Evolutionary conservation across 2,888 invertebrate species (phyloP), one percentile per base, ranked within the genome.

Genomic region (Prenolepis imparis): DNA sequence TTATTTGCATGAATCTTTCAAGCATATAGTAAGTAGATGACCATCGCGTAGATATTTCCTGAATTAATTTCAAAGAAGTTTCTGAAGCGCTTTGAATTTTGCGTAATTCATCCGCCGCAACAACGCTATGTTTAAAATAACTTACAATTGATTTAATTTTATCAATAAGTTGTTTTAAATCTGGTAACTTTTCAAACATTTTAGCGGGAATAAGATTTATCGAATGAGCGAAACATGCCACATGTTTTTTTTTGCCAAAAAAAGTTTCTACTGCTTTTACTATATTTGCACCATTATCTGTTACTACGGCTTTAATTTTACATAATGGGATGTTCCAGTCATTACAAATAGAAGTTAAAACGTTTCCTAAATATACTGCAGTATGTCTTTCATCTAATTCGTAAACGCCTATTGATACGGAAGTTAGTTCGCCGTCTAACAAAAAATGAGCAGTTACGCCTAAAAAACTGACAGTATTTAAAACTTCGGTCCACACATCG

Each of bases 41-140:
- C 91, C 92, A 93, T 15, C 93, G 72, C 3, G 92, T 93, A 21
- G 87, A 75, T 24, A 92, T 91, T 18, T 89, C 84, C 82, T 93
- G 92, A 52, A 92, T 89, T 18, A 92, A 84, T 83, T 90, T 92
- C 36, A 80, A 44, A 44, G 24, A 24, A 66, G 24, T 44, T 66
- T 4, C 44, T 15, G 44, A 44, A 66, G 15, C 18, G 2, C 44
- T 44, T 66, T 66, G 66, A 64, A 5, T 64, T 85, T 70, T 82
- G 12, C 88, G 85, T 15, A 92, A 85, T 55, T 88, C 86, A 67
- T 90, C 84, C 63, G 87, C 89, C 44, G 91, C 91, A 70, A 86
- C 57, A 84, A 80, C 81, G 68, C 91, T 91, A 36, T 92, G 91
- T 83, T 92, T 91, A 74, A 93, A 92, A 84, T 88, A 93, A 44